Conservation (phyloP, 2,113 vertebrate genomes). For the Psittacula cyanocephala region DNA sequence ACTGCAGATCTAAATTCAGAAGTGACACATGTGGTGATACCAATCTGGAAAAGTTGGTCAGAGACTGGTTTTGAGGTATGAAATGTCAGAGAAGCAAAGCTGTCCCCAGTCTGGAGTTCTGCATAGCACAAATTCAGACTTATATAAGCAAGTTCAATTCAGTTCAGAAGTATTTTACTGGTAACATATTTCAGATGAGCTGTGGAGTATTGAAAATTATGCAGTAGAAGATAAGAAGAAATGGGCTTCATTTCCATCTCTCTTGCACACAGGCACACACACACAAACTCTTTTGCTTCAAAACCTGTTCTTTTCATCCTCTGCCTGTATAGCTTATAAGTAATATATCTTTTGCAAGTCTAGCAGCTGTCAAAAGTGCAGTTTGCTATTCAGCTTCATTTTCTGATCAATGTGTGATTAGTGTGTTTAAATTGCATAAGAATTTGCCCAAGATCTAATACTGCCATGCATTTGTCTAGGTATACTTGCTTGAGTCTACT, state of each 20-base stretch:
- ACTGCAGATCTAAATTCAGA: neutral
- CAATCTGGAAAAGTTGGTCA: neutral
- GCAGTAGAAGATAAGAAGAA: neutral
- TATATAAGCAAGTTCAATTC: conserved; percentile 5
- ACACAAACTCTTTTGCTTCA: neutral
- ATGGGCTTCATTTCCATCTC: neutral
- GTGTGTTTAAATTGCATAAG: neutral
- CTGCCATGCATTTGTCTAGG: neutral
- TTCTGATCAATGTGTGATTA: neutral
- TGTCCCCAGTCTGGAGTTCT: neutral
- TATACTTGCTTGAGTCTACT: neutral
- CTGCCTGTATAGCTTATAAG: neutral
- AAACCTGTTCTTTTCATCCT: neutral
- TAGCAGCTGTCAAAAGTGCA: neutral
- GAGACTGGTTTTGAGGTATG: neutral
- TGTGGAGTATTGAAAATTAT: conserved; percentile 13
- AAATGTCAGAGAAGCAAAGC: neutral
- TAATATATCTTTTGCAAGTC: neutral
- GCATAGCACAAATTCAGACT: neutral
- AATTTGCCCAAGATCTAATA: neutral
- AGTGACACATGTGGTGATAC: neutral
- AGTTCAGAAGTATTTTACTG: conserved; percentile 7
- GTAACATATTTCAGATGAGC: conserved; percentile 7
- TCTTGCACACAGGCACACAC: neutral
- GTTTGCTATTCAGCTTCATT: neutral